Percentiles rank a stretch among this genome's conserved stretches.
Evolutionary conservation across 2,797 vertebrate species (phyloP).

Genomic region (Numenius phaeopus): DNA sequence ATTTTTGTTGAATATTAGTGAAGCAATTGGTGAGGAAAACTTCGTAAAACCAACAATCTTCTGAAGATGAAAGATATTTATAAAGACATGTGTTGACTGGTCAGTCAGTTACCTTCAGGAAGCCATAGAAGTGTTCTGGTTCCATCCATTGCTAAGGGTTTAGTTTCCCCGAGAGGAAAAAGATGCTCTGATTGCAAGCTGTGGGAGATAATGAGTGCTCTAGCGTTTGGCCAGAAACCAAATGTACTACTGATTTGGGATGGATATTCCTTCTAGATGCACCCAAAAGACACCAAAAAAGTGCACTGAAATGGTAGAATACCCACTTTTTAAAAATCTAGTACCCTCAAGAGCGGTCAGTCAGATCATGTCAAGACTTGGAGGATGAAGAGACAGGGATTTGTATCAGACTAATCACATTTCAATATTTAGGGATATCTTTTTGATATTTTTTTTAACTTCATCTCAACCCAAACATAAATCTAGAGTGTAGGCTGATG

Average conservation of each 20-base stretch:
- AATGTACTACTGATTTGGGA: background rate
- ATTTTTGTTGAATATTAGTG: background rate
- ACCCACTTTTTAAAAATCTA: background rate
- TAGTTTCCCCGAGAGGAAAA: background rate
- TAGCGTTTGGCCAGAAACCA: background rate
- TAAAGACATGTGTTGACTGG: rapidly evolving
- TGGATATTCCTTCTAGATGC: background rate
- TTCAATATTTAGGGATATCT: background rate
- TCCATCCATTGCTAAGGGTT: background rate
- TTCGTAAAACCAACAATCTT: background rate
- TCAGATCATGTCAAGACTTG: background rate
- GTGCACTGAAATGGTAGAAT: background rate
- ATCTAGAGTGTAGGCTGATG: background rate
- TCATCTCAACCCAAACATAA: background rate
- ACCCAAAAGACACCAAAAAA: background rate
- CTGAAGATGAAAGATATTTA: background rate
- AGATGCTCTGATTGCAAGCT: background rate
- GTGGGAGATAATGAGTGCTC: background rate
- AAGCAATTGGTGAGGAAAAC: background rate
- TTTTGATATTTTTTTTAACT: background rate
- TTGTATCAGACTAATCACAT: background rate
- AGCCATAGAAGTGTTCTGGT: background rate
- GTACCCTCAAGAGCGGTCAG: background rate
- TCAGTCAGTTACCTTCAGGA: background rate
- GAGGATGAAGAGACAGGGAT: background rate